Evolutionary conservation across 2,888 invertebrate species (phyloP), one percentile per base, ranked within the genome.

Genomic region (Griposia aprilina): DNA sequence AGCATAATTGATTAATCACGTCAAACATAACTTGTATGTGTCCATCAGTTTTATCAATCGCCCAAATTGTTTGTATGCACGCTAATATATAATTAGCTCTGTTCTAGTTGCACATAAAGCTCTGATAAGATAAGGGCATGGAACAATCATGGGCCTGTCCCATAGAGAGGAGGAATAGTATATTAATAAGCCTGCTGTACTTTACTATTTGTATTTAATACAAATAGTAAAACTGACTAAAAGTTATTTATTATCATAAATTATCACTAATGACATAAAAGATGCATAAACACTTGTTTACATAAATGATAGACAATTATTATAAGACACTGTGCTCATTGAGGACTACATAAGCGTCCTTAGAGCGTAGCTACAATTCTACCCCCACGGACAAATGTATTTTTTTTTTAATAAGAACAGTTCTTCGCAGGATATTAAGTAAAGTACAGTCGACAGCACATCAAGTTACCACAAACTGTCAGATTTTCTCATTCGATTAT

Each of bases 101-200:
- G 84, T 62, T 69, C 83, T 86, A 79, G 72, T 75, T 83, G 72
- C 65, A 55, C n/a, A 63, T 30, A 13, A 6, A 30, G 68, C 23
- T n/a, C 59, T 30, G 84, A 86, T 84, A 78, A 84, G 84, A 84
- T 86, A 84, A 86, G 45, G 52, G 59, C 72, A 52, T 57, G 72
- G 79, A 69, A 84, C 86, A 86, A 45, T 60, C 65, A 8, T 11
- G n/a, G 10, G 68, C 17, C 62, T 84, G 83, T 83, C 57, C 57
- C 82, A 66, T 50, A 59, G 69, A 65, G 26, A 20, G 59, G 41
- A 10, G 17, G 20, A 41, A 41, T 26, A 41, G 20, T 0, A 20
- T 52, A 26, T 71, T 41, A 15, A 20, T 71, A 11, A 73, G 30
- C 23, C 73, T 45, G 52, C 26, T 20, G 23, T 13, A 45, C 4